A percentile compares a stretch with the other conserved stretches of the same genome.
These are phyloP conservation scores for Aphodius granarius DNA, from an alignment of 2,888 invertebrate species.

Conservation along the genomic window DNA sequence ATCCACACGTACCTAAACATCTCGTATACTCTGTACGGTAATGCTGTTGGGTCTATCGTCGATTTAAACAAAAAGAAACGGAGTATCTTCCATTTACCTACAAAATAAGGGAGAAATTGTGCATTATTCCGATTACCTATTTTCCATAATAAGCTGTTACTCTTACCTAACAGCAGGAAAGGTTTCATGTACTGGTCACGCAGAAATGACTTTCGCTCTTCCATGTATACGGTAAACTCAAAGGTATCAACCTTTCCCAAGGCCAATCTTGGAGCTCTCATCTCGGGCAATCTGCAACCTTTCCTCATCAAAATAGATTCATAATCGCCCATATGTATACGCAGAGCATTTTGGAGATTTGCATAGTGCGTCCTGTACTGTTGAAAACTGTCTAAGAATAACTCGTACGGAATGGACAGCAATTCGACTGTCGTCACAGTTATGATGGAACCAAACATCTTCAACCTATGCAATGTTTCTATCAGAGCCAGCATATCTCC, in stretches of 20 bases:
- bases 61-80: constrained; percentile 22
- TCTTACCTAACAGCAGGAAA: constrained; percentile 18
- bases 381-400: constrained; percentile 25
- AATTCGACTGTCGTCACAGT: constrained; percentile 26
- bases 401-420: constrained; percentile 21
- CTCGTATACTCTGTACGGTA: constrained; percentile 28
- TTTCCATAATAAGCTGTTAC: no score
- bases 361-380: constrained; percentile 20
- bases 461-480: constrained; percentile 25
- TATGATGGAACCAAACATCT: constrained; percentile 23
- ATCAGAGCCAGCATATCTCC: constrained; percentile 27
- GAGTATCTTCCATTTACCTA: constrained; percentile 23
- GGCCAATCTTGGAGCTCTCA: constrained; percentile 17
- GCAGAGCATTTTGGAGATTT: constrained; percentile 23
- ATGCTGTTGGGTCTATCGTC: constrained; percentile 26
- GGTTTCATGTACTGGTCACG: constrained; percentile 12
- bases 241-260: constrained; percentile 21
- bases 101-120: no score
- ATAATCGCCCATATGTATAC: constrained; percentile 20
- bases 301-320: constrained; percentile 25
- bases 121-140: no score
- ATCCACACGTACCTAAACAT: constrained; percentile 20
- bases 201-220: neutral
- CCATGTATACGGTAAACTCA: constrained; percentile 11
- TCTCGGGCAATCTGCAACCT: constrained; percentile 24